Conservation (phyloP, 2,113 vertebrate species). For the Malurus melanocephalus region DNA sequence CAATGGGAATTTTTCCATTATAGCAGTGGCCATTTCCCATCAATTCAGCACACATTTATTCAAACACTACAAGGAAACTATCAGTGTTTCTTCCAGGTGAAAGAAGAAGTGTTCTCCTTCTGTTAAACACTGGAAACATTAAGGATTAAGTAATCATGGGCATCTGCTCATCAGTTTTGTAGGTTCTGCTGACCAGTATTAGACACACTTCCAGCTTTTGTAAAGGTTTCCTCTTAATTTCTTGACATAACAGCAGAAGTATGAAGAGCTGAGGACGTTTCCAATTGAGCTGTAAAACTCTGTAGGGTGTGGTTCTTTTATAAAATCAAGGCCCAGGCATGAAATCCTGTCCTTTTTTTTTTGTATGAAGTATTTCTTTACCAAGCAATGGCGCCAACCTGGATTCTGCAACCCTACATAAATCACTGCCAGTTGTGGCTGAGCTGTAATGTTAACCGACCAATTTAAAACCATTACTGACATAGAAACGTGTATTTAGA, state of each 20-base stretch:
- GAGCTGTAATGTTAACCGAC: conserved; percentile 72
- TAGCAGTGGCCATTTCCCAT: background rate
- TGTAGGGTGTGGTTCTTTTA: conserved; percentile 31
- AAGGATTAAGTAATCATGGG: background rate
- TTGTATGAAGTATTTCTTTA: conserved; percentile 1
- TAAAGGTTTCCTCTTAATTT: background rate
- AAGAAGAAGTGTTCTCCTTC: too few relatives aligned
- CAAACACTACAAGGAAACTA: background rate
- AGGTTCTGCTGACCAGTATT: background rate
- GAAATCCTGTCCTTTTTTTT: background rate
- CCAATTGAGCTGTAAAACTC: background rate
- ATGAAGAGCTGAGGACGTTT: background rate
- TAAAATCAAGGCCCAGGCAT: conserved; percentile 21
- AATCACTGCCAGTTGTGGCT: conserved; percentile 69
- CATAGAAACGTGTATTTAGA: conserved; percentile 75
- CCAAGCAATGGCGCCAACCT: conserved; percentile 58
- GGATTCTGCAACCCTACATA: conserved; percentile 61
- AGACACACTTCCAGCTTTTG: background rate
- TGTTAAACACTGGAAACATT: background rate
- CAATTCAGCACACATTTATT: background rate
- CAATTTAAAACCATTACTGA: conserved; percentile 76
- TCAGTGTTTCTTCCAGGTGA: background rate
- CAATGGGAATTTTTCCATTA: background rate
- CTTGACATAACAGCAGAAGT: background rate
- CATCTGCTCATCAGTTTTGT: background rate